phyloP scores from a whole-genome alignment of 1,140 invertebrate species.

The Maniola jurtina region DNA sequence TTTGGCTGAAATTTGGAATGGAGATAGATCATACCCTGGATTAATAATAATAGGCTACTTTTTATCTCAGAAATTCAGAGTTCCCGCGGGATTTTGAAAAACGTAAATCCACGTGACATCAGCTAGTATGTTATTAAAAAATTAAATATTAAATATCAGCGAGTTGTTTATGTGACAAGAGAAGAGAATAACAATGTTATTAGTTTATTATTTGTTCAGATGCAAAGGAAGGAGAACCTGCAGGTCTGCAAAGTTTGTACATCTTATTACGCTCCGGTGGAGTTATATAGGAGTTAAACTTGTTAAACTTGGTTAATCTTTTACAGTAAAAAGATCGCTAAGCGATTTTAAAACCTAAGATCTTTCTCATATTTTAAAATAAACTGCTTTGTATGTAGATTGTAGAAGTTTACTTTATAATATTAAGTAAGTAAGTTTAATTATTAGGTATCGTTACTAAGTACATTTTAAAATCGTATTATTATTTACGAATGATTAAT shows the following conservation, averaged over 20 bases:
- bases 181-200: slow-evolving; percentile 1
- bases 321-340: slow-evolving; percentile 1
- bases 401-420: no score
- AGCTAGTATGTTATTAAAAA: no score
- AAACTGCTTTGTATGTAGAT: not conserved
- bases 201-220: slow-evolving; percentile 14
- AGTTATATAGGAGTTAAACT: slow-evolving; percentile 3
- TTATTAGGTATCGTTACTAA: not conserved
- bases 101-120: no score
- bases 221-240: slow-evolving; percentile 6
- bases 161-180: not conserved
- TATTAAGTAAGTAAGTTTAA: not conserved
- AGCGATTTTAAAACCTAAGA: not conserved
- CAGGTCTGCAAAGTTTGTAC: slow-evolving; percentile 11
- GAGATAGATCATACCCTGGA: no score
- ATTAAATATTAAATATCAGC: no score
- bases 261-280: slow-evolving; percentile 15
- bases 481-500: no score
- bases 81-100: no score
- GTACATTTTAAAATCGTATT: not conserved
- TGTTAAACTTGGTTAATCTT: slow-evolving; percentile 11
- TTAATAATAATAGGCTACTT: no score
- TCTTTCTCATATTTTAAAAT: no score
- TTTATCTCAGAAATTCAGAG: no score
- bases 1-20: no score